phyloP scores from a whole-genome alignment of 2,797 vertebrate genomes.

The Microctenopoma steveboyesi region DNA sequence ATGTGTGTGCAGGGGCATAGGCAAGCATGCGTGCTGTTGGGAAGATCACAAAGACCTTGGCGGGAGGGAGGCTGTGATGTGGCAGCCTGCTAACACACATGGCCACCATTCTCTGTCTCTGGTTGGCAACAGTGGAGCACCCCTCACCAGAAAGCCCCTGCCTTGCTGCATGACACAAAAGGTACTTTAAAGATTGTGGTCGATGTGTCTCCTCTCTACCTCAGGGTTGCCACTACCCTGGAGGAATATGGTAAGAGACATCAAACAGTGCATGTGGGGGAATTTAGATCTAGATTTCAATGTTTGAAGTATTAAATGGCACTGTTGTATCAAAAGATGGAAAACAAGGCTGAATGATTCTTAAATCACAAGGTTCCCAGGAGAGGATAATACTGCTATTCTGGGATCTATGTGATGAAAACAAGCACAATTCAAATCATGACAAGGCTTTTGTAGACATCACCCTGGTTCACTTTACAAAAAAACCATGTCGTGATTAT shows the following conservation, averaged over 20 bases:
- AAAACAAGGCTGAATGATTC: conserved; percentile 18
- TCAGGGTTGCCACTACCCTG: not conserved
- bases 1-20: conserved; percentile 40
- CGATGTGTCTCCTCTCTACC: conserved; percentile 14
- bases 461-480: too few relatives aligned
- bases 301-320: conserved; percentile 1
- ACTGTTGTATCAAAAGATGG: not conserved
- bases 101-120: conserved; percentile 52
- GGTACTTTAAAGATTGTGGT: conserved; percentile 41
- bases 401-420: not conserved
- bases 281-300: not conserved
- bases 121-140: conserved; percentile 43
- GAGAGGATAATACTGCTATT: not conserved
- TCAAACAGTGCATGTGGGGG: conserved; percentile 3
- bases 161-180: conserved; percentile 45
- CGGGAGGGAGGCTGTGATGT: conserved; percentile 64
- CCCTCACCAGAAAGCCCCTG: conserved; percentile 62
- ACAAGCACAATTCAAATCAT: not conserved
- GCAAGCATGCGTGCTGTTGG: conserved; percentile 32
- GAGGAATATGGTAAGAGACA: conserved; percentile 19
- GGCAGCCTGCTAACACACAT: conserved; percentile 61
- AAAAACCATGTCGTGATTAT: too few relatives aligned
- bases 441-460: not conserved
- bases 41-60: conserved; percentile 60
- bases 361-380: not conserved